Evolutionary conservation across 2,113 vertebrate species (phyloP).

Genomic region (Myotis davidii): DNA sequence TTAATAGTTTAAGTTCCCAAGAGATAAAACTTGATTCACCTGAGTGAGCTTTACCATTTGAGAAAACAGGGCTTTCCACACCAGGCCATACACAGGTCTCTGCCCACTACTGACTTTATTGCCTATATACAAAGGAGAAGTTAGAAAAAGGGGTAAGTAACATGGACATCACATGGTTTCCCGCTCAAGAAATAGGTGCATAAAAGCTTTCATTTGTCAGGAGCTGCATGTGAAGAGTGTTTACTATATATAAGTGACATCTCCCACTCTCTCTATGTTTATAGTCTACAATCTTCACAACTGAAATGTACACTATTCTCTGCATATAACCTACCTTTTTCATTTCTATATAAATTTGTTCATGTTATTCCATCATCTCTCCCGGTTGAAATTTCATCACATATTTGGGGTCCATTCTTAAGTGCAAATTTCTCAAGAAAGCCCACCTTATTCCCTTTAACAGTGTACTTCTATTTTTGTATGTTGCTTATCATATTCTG

Average conservation of each 20-base stretch:
- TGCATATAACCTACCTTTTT: neutral
- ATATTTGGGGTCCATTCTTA: neutral
- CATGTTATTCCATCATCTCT: neutral
- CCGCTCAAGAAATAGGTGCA: neutral
- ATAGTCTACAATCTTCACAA: neutral
- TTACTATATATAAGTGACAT: neutral
- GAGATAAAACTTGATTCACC: neutral
- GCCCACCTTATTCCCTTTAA: neutral
- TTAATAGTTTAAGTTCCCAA: neutral
- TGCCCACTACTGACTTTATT: neutral
- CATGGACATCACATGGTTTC: neutral
- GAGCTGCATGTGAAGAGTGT: neutral
- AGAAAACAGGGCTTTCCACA: neutral
- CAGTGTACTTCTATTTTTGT: slow-evolving; percentile 8
- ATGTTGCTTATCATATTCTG: neutral
- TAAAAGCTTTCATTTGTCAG: neutral
- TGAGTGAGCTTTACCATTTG: neutral
- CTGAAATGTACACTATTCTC: neutral
- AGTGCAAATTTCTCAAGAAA: neutral
- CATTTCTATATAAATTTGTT: neutral
- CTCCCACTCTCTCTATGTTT: too few species aligned
- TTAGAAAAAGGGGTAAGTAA: neutral
- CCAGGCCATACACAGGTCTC: neutral
- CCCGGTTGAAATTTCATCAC: neutral
- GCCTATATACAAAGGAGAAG: neutral